Evolutionary conservation across 35 echinoderm and acorn worm species (phyloP), one percentile per base, ranked within the genome.

Genomic region (Heliocidaris erythrogramma): DNA sequence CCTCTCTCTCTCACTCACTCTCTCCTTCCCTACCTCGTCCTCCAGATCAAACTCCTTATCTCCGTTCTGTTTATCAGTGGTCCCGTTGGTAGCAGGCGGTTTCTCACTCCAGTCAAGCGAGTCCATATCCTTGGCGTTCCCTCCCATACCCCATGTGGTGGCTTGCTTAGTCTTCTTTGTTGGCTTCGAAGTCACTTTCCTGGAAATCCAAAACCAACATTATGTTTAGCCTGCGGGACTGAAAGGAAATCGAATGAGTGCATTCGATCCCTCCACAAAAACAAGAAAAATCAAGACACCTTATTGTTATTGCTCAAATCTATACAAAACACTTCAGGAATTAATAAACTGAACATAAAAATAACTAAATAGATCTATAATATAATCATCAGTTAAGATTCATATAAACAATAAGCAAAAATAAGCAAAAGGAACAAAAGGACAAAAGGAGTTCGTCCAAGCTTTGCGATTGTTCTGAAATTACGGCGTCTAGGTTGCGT

Each of bases 121-220:
- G 32, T 93, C 78, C 56, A 92, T 86, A 85, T 98, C 97, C 53
- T 93, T 96, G 16, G 49, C 49, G 9, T 94, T 95, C 11, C 97
- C 97, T 61, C 94, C 96, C 3, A 95, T 85, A 2, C 47, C 71
- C 97, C 97, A 98, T 1, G 96, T 93, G 5, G 95, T 95, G 0
- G 50, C 85, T 59, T 96, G 94, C 48, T 98, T 98, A 10, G 89
- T 94, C 59, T 96, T 98, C 95, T 98, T 98, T 94, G 90, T 65
- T 31, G 93, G 88, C 69, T 87, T 94, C 12, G 30, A 27, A 35
- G 16, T 95, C 49, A 65, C 87, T 95, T 97, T 97, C 30, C 96
- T 97, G 94, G 27, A 13, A 18, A 89, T 42, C 1, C 9, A n/a
- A 94, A 47, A 94, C 56, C 2, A 49, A 85, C 32, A 78, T 56